Evolutionary conservation across 1,140 invertebrate species (phyloP), one percentile per base, ranked within the genome.

Genomic region (Pogonomyrmex barbatus): DNA sequence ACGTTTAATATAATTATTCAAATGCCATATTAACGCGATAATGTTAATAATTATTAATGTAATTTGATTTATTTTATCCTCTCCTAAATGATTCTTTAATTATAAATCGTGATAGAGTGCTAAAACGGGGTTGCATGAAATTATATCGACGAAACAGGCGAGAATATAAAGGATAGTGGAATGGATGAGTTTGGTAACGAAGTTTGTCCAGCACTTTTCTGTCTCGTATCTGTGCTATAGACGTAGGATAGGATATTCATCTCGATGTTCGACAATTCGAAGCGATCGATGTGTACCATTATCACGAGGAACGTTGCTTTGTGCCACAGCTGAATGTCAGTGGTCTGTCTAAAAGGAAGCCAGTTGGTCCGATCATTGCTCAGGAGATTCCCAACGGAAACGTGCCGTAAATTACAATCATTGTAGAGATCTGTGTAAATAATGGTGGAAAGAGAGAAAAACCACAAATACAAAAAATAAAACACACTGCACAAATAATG

Each of bases 191-290:
- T 83, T 47, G 54, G 56, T 86, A 83, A 86, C 24, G 36, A 63
- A 86, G 68, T 86, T 86, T 78, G 67, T 63, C 42, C 54, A 36
- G 50, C 78, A 83, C 85, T 86, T 83, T 86, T 86, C 56, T 63
- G 47, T 58, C 47, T 81, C 54, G 52, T 50, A 5, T 85, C 39
- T 33, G 24, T 33, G 17, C 52, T 47, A 60, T 30, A 47, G 30
- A 2, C 30, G 30, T 47, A 47, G 54, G 12, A 4, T 60, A 68
- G 54, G 30, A 58, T 83, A 39, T 73, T 70, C 54, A 50, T 83
- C 54, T 83, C 33, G 47, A 47, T 58, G 82, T 52, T 54, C 68
- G 63, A 86, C 84, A 76, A 75, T 84, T 87, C 52, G 63, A n/a
- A 73, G 54, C 77, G 65, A 83, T 71, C 85, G 78, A 86, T 86